Evolutionary conservation across 2,888 invertebrate genomes (phyloP), one percentile per base, ranked within the genome.

Genomic region (Lepidochitona cinerea): DNA sequence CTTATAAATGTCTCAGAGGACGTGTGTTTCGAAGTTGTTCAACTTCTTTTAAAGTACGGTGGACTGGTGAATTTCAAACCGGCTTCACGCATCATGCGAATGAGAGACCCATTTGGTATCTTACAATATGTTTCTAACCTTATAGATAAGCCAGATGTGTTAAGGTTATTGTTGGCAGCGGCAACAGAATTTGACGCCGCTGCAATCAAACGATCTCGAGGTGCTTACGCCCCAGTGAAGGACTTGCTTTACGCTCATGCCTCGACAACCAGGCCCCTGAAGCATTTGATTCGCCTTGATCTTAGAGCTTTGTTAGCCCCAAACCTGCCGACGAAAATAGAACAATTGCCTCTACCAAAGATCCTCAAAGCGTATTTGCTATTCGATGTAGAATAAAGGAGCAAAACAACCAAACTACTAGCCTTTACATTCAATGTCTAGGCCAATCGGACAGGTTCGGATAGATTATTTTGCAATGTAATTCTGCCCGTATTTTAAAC

Each of bases 161-260:
- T 93, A 79, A 75, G 82, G 93, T 92, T 94, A 49, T 92, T 96
- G 72, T 89, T 95, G 68, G 94, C 95, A 82, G 94, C 95, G 0
- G 94, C 95, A 0, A 95, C 95, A 89, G 93, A 94, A 9, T 96
- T 95, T 89, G 95, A 96, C 87, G 92, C 94, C 0, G 94, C 95
- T 85, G 95, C 95, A 94, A 95, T 96, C 68, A 92, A 94, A 81
- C 92, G 95, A 81, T 95, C 94, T 85, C 93, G 93, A 70, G 92
- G 93, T 1, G 89, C 96, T 0, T 93, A 93, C 0, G 92, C 93
- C 1, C 92, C 92, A 12, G 95, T 95, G 88, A 94, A 94, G 86
- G 91, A 93, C 41, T 87, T 92, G 36, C 91, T 96, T 52, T 92
- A 95, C 70, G 92, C 93, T 75, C 36, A 78, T 29, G 83, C 80